These are phyloP conservation scores for Syrmaticus mikado DNA, from an alignment of 2,113 vertebrate genomes.

Conservation along the genomic window DNA sequence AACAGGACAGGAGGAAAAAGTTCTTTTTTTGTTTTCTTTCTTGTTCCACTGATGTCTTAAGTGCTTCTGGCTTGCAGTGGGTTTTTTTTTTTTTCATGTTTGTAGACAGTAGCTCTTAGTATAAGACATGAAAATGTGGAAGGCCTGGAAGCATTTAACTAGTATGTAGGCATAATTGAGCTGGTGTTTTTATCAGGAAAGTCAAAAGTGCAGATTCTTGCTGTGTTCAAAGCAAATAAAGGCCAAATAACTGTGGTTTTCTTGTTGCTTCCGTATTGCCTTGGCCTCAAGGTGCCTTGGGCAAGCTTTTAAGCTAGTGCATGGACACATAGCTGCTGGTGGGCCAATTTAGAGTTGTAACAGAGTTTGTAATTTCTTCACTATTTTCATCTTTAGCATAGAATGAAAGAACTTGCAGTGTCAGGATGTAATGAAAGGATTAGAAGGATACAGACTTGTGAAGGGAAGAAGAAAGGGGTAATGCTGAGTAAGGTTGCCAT, in stretches of 20 bases:
- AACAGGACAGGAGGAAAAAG: neutral
- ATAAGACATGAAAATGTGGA: neutral
- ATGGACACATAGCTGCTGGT: neutral
- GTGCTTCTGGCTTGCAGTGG: neutral
- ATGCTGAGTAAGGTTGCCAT: neutral
- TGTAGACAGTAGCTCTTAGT: neutral
- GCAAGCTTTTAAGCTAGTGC: neutral
- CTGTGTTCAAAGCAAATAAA: neutral
- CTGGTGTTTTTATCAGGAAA: neutral
- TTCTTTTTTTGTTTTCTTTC: neutral
- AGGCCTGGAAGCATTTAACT: neutral
- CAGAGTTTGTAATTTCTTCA: neutral
- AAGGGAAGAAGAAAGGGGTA: neutral
- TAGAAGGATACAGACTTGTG: neutral
- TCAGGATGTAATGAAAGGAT: neutral
- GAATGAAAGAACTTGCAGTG: neutral
- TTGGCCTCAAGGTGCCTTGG: accelerated
- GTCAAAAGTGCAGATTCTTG: neutral
- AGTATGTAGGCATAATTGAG: neutral
- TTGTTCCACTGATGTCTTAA: neutral
- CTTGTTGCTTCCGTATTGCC: neutral
- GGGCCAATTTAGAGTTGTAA: neutral
- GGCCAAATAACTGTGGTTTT: neutral
- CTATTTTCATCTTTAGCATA: neutral
- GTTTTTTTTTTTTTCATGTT: neutral